Evolutionary conservation across 2,888 invertebrate species (phyloP), one percentile per base, ranked within the genome.

Genomic region (Ctenicera cuprea): DNA sequence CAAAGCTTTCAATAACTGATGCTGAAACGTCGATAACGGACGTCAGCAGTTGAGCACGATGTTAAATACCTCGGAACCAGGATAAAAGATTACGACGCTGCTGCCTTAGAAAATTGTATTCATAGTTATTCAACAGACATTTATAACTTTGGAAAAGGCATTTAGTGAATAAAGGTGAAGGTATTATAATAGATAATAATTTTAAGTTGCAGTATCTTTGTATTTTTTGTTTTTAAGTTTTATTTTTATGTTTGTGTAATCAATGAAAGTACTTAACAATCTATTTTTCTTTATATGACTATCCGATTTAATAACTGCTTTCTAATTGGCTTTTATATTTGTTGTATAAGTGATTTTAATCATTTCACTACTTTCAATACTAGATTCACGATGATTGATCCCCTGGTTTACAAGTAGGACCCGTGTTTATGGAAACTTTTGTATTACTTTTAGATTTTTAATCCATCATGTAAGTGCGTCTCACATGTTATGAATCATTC

Each of bases 1-100:
- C 54, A 14, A 22, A 37, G 66, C 54, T 66, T 66, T 57, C 66
- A 66, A 66, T 66, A 66, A 66, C 57, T 26, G 52, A 66, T 26
- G 38, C 26, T 57, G 54, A 66, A 57, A 66, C 20, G 52, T 65
- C 65, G 65, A 65, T 65, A 65, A 65, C 11, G 65, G 37, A 65
- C 20, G 50, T 20, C 57, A 18, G 30, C n/a, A 54, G 12, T n/a
- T 16, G 54, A 22, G n/a, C 30, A n/a, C 22, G 33, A 54, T 54
- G 14, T 26, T 22, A 12, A 50, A 50, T n/a, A 54, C 3, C 30
- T 54, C 9, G 12, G 3, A 26, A 22, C 14, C 7, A 0, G 48
- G 3, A 48, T 18, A 20, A 48, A 48, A 48, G 48, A 18, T 9
- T 1, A 18, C 48, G 20, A 48, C 41, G 1, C 16, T 4, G 7